A percentile compares a stretch with the other conserved stretches of the same genome.
These are phyloP conservation scores for Agriotes lineatus DNA, from an alignment of 2,888 invertebrate genomes.

Conservation along the genomic window DNA sequence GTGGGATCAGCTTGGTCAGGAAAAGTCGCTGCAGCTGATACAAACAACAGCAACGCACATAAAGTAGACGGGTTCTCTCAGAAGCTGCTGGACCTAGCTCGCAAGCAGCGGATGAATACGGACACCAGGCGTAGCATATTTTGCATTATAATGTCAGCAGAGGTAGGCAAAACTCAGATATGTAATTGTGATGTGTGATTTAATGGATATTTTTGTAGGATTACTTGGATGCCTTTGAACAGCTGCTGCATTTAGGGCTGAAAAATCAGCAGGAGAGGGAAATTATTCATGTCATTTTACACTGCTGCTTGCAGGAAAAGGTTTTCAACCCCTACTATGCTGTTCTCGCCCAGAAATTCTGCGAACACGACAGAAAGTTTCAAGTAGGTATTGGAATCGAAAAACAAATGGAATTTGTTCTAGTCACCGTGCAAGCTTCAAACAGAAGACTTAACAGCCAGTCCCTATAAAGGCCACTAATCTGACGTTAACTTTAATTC, in stretches of 20 bases:
- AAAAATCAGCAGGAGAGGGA: conserved; percentile 87
- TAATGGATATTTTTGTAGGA: conserved; percentile 68
- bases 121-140: conserved; percentile 91
- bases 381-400: conserved; percentile 71
- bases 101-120: conserved; percentile 94
- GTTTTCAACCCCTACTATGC: conserved; percentile 90
- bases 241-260: conserved; percentile 83
- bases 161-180: too few species aligned
- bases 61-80: conserved; percentile 62
- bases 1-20: conserved; percentile 96
- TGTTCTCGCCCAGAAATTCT: conserved; percentile 84
- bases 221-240: conserved; percentile 94
- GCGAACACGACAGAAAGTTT: conserved; percentile 85
- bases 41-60: conserved; percentile 44
- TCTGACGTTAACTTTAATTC: too few species aligned
- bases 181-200: too few species aligned
- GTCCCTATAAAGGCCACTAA: too few species aligned
- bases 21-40: conserved; percentile 59
- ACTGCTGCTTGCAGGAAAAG: conserved; percentile 87
- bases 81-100: conserved; percentile 83
- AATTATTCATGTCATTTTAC: conserved; percentile 84
- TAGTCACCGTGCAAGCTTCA: too few species aligned
- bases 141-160: conserved; percentile 92
- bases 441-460: too few species aligned
- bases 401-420: too few species aligned